Evolutionary conservation across 2,113 vertebrate species (phyloP).

Genomic region (Mirza zaza): DNA sequence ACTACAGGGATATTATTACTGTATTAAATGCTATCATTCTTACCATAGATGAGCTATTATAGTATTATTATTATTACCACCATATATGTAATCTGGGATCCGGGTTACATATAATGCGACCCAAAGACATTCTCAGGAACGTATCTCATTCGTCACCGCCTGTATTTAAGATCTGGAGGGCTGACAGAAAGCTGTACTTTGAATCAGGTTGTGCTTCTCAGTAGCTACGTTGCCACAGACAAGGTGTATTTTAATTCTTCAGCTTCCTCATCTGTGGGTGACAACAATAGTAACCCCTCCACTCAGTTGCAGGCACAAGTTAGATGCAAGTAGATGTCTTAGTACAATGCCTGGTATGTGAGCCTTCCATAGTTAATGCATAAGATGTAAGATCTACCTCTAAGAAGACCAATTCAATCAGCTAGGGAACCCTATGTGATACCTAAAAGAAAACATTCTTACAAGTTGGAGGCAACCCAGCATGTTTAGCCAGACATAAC

Average conservation of each 20-base stretch:
- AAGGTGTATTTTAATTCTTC: background rate
- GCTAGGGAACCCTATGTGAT: background rate
- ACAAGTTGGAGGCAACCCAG: background rate
- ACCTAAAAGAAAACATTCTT: background rate
- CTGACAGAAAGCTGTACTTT: background rate
- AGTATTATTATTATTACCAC: too few species aligned
- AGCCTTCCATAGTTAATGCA: background rate
- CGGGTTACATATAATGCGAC: too few species aligned
- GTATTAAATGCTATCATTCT: too few species aligned
- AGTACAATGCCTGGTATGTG: background rate
- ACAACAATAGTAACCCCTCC: background rate
- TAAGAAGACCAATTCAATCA: background rate
- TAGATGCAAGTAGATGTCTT: too few species aligned
- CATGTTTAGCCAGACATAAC: background rate
- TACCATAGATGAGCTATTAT: too few species aligned
- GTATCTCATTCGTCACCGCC: too few species aligned
- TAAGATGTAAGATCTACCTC: background rate
- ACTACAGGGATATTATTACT: too few species aligned
- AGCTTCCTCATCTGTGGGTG: background rate
- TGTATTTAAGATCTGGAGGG: background rate
- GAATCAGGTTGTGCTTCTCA: background rate
- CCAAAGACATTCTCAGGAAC: too few species aligned
- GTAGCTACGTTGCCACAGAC: background rate
- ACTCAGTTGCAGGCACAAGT: too few species aligned
- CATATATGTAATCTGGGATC: too few species aligned